phyloP scores from a whole-genome alignment of 2,888 invertebrate species.

The Xestia ashworthii region DNA sequence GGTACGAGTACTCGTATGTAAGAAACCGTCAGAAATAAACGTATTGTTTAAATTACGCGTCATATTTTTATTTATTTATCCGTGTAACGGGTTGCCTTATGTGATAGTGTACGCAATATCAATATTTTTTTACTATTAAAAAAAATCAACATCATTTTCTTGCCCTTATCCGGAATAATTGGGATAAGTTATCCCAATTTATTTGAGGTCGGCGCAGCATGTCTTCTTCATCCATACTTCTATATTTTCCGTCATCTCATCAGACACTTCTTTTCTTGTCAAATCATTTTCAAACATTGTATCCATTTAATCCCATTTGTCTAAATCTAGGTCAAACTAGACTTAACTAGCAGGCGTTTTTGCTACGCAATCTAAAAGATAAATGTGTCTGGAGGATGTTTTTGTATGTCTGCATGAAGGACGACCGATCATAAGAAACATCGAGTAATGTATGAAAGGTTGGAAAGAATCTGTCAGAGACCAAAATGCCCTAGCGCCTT shows the following conservation, averaged over 20 bases:
- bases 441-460: constrained; percentile 9
- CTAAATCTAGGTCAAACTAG: constrained; percentile 52
- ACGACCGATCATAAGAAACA: not conserved
- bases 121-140: too few species aligned
- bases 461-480: not conserved
- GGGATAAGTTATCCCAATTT: too few species aligned
- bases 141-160: too few species aligned
- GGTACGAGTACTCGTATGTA: too few species aligned
- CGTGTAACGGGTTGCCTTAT: not conserved
- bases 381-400: constrained; percentile 32
- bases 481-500: not conserved
- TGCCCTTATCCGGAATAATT: too few species aligned
- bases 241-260: too few species aligned
- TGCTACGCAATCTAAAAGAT: constrained; percentile 24
- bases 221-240: too few species aligned
- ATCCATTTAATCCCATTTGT: constrained; percentile 44
- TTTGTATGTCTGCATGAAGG: constrained; percentile 10
- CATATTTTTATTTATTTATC: not conserved
- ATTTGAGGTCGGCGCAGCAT: too few species aligned
- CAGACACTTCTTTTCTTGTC: too few species aligned
- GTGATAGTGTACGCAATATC: not conserved
- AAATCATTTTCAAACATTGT: too few species aligned
- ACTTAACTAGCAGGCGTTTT: constrained; percentile 29
- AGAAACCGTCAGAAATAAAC: not conserved
- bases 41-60: not conserved